Conservation (phyloP, 2,797 vertebrate genomes). For the Malacoraja senta region DNA sequence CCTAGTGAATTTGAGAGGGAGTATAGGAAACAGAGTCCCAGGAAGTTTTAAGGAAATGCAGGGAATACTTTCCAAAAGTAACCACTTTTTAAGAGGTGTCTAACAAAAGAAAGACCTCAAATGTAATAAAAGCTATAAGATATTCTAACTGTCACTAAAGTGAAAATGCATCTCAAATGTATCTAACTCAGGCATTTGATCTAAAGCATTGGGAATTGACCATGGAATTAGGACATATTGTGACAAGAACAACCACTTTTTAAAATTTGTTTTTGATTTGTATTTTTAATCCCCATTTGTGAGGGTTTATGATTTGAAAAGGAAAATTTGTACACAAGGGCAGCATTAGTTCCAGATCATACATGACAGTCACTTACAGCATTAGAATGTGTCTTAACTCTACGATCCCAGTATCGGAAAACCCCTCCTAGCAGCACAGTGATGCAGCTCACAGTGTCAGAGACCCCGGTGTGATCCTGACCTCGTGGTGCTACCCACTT, state of each 20-base stretch:
- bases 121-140: slow-evolving; percentile 56
- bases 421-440: too few relatives aligned
- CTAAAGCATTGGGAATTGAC: slow-evolving; percentile 54
- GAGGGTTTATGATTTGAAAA: background rate
- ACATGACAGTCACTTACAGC: background rate
- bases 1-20: too few relatives aligned
- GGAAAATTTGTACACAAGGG: background rate
- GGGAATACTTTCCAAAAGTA: slow-evolving; percentile 50
- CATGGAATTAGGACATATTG: background rate
- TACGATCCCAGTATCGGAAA: background rate
- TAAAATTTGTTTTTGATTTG: background rate
- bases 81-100: slow-evolving; percentile 54
- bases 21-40: too few relatives aligned
- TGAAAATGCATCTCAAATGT: slow-evolving; percentile 48
- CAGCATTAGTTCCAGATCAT: background rate
- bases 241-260: background rate
- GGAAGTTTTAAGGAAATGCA: too few relatives aligned
- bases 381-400: background rate
- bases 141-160: slow-evolving; percentile 56
- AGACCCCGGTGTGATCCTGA: too few relatives aligned
- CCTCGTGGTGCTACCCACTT: too few relatives aligned
- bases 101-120: slow-evolving; percentile 48
- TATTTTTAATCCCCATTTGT: background rate
- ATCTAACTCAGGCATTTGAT: slow-evolving; percentile 46
- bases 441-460: too few relatives aligned